A percentile compares a stretch with the other conserved stretches of the same genome.
Conservation (phyloP, 2,113 vertebrate genomes). For the Semnornis frantzii region DNA sequence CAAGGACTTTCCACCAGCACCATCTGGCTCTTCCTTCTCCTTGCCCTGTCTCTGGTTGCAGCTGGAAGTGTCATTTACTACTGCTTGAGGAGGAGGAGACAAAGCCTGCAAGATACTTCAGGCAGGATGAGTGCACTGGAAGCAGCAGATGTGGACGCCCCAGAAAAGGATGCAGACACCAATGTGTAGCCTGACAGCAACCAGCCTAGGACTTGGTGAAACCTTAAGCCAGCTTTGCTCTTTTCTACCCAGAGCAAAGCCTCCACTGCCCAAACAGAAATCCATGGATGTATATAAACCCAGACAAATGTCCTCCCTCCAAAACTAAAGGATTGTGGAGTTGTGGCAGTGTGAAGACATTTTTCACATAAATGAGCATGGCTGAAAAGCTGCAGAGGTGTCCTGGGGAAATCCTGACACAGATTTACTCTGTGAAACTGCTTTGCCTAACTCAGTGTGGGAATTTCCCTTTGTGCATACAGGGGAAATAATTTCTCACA, state of each 20-base stretch:
- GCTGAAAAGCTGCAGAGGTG: not conserved
- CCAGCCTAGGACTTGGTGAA: not conserved
- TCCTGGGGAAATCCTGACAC: not conserved
- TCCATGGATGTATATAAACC: not conserved
- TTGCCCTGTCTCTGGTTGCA: not conserved
- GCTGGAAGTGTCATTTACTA: not conserved
- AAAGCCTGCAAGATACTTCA: not conserved
- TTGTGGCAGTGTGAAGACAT: not conserved
- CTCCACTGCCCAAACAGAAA: not conserved
- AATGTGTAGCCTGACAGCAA: not conserved
- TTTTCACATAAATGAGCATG: not conserved
- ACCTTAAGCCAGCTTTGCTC: not conserved
- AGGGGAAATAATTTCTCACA: too few relatives aligned
- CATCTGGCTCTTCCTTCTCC: not conserved
- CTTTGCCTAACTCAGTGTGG: too few relatives aligned
- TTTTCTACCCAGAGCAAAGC: not conserved
- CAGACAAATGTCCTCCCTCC: not conserved
- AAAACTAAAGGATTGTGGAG: not conserved
- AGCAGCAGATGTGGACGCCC: not conserved
- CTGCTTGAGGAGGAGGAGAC: not conserved
- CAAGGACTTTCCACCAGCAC: not conserved
- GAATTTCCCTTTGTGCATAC: too few relatives aligned
- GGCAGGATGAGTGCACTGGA: constrained; percentile 5
- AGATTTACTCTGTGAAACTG: not conserved
- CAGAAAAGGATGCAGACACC: not conserved